phyloP scores from a whole-genome alignment of 2,888 invertebrate genomes.

The Mythimna albipuncta region DNA sequence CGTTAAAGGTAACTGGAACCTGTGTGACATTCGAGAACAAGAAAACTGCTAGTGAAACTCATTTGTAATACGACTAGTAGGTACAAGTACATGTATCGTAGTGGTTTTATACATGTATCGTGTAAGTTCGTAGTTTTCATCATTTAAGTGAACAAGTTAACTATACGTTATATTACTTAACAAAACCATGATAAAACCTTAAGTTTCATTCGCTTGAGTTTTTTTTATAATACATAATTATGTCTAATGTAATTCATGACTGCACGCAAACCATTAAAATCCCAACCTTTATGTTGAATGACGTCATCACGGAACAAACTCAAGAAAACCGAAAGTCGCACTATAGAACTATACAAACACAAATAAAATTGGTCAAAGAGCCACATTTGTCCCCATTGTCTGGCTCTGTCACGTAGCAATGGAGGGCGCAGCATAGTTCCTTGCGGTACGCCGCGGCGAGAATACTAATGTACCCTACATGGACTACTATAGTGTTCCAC shows the following conservation, averaged over 20 bases:
- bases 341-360: conserved; percentile 34
- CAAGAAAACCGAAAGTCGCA: conserved; percentile 47
- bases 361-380: conserved; percentile 35
- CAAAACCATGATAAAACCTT: neutral
- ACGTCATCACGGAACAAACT: conserved; percentile 52
- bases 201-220: neutral
- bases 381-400: conserved; percentile 52
- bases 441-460: conserved; percentile 52
- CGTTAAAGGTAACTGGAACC: conserved; percentile 30
- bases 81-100: neutral
- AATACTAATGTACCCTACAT: conserved; percentile 57
- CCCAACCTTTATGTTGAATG: conserved; percentile 33
- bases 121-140: too few relatives aligned
- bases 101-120: too few relatives aligned
- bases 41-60: conserved; percentile 32
- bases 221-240: neutral
- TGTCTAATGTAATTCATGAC: neutral
- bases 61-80: neutral
- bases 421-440: conserved; percentile 65
- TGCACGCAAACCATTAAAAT: neutral
- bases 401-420: conserved; percentile 59
- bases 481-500: conserved; percentile 48
- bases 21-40: conserved; percentile 29
- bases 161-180: too few relatives aligned
- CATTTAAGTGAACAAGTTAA: neutral